Evolutionary conservation across 1,140 invertebrate genomes (phyloP), one percentile per base, ranked within the genome.

Genomic region (Aphelinus atriplicis): DNA sequence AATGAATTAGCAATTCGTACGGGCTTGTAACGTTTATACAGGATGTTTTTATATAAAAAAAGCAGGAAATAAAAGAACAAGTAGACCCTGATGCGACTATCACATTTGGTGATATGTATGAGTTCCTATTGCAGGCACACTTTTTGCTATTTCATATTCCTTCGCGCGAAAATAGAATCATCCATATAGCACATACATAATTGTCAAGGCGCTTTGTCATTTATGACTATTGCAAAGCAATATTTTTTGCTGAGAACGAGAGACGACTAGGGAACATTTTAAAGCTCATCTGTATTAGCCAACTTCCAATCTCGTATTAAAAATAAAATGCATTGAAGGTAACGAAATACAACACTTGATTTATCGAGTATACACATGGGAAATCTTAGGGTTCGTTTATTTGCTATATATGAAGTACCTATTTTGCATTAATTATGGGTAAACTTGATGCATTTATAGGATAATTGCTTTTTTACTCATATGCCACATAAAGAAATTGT

Each of bases 11-110:
- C 65, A 53, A 81, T 81, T 81, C 64, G 9, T 75, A 82, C 67
- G 64, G 66, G 70, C 81, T 82, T 79, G 78, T 78, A 73, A 81
- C 80, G 78, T 81, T 82, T 82, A 81, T 82, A 81, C 63, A 72
- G 74, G 71, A 81, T 81, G 71, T 83, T 83, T 83, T 83, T 77
- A 26, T 82, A 82, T 78, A 75, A 71, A 71, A 51, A 72, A 61
- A 51, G 48, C 60, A 73, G 58, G 3, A 9, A 42, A 43, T 57
- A 48, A 58, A n/a, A 63, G 51, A 58, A 69, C 3, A 43, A 62
- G 51, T 51, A 73, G 6, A 77, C 53, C 64, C 46, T 65, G 10
- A 76, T 42, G 62, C 45, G 60, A 75, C 48, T 78, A 78, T 72
- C 77, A 80, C 80, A 62, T 81, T 79, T 75, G 78, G 65, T 77